Conservation (phyloP, 2,797 vertebrate genomes). For the Eurystomus glaucurus region DNA sequence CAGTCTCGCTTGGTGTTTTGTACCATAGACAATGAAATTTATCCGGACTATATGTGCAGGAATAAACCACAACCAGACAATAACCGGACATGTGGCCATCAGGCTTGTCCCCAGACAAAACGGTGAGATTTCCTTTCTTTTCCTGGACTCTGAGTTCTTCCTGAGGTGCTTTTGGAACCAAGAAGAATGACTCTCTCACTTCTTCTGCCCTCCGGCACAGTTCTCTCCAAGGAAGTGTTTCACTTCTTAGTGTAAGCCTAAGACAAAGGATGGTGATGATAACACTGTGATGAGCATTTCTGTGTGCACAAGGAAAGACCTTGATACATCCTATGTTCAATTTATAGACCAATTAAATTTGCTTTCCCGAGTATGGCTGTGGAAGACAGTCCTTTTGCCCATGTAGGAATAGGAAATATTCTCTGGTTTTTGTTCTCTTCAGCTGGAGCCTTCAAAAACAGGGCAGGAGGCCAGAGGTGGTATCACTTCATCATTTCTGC, state of each 20-base stretch:
- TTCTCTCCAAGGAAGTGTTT: neutral
- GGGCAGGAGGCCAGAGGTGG: neutral
- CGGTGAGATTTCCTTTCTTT: constrained; percentile 81
- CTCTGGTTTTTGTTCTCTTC: neutral
- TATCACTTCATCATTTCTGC: neutral
- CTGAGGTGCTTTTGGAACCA: neutral
- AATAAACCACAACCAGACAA: constrained; percentile 85
- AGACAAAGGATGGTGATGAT: neutral
- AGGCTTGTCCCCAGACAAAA: constrained; percentile 90
- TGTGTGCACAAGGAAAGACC: neutral
- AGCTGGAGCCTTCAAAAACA: neutral
- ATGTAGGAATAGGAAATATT: neutral
- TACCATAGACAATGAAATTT: constrained; percentile 91
- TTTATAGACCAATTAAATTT: neutral
- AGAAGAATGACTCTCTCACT: neutral
- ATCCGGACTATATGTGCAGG: constrained; percentile 91
- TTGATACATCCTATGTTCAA: neutral
- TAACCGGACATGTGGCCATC: constrained; percentile 90
- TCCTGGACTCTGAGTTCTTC: neutral
- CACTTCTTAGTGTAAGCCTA: neutral
- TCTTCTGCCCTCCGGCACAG: neutral
- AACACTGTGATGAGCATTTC: neutral
- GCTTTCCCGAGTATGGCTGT: neutral
- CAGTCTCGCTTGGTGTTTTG: constrained; percentile 94
- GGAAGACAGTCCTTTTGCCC: neutral